Conservation (phyloP, 2,888 invertebrate genomes). For the Euphydryas editha region DNA sequence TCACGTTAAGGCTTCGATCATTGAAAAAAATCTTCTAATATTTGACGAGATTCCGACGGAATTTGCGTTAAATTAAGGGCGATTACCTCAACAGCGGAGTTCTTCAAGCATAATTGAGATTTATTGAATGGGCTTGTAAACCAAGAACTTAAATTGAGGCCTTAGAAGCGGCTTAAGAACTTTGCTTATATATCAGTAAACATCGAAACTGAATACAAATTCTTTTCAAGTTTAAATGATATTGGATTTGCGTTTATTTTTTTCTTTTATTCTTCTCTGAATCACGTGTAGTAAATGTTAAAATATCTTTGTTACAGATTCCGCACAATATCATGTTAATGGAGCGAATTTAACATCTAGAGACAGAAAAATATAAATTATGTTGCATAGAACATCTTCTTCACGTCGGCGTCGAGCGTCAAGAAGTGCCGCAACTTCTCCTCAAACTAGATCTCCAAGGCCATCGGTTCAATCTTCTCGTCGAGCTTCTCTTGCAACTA, state of each 20-base stretch:
- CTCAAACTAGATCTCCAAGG: constrained; percentile 82
- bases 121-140: constrained; percentile 33
- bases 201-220: constrained; percentile 27
- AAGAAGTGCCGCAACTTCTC: constrained; percentile 86
- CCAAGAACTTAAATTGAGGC: constrained; percentile 40
- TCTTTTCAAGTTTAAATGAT: constrained; percentile 17
- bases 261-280: background rate
- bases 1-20: constrained; percentile 30
- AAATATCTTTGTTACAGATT: constrained; percentile 28
- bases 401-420: constrained; percentile 87
- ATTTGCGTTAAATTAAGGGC: constrained; percentile 26
- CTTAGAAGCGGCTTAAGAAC: constrained; percentile 30
- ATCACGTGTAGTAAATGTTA: constrained; percentile 1
- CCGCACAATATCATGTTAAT: background rate
- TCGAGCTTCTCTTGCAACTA: constrained; percentile 84
- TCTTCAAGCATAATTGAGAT: constrained; percentile 38
- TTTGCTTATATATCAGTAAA: constrained; percentile 22
- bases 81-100: constrained; percentile 29
- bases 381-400: constrained; percentile 87
- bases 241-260: background rate
- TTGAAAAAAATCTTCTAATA: constrained; percentile 16
- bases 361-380: constrained; percentile 48
- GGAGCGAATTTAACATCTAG: background rate
- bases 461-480: constrained; percentile 75
- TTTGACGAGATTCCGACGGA: constrained; percentile 11